phyloP scores from a whole-genome alignment of 2,888 invertebrate genomes.

The Mythimna albipuncta region DNA sequence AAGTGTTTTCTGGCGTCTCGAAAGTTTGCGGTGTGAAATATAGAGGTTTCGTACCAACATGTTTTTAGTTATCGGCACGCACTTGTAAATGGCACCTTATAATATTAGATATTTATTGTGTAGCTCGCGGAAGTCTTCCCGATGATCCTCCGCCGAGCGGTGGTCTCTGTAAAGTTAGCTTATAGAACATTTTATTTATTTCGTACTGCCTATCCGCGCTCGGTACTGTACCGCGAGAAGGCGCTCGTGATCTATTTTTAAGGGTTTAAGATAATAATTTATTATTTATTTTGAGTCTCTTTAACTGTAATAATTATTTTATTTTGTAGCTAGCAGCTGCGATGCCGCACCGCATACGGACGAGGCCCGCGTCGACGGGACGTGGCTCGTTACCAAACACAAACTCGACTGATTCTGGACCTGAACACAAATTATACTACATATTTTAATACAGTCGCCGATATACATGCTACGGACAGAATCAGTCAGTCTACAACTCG shows the following conservation, averaged over 20 bases:
- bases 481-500: constrained; percentile 75
- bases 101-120: constrained; percentile 89
- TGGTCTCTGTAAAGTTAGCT: constrained; percentile 90
- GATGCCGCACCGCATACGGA: constrained; percentile 88
- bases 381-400: constrained; percentile 78
- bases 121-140: constrained; percentile 90
- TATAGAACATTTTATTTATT: constrained; percentile 90
- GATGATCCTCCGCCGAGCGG: constrained; percentile 90
- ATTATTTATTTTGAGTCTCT: constrained; percentile 91
- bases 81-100: constrained; percentile 90
- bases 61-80: constrained; percentile 87
- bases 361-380: constrained; percentile 87
- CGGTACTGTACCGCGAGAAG: constrained; percentile 90
- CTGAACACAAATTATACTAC: constrained; percentile 58
- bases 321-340: constrained; percentile 86
- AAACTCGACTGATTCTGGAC: constrained; percentile 75
- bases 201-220: constrained; percentile 89
- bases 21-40: constrained; percentile 90
- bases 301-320: constrained; percentile 88
- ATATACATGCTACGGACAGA: constrained; percentile 67
- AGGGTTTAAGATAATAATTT: constrained; percentile 91
- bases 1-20: constrained; percentile 89
- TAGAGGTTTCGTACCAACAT: constrained; percentile 82
- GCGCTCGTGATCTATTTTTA: constrained; percentile 91
- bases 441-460: constrained; percentile 42